Evolutionary conservation across 2,888 invertebrate species (phyloP), one percentile per base, ranked within the genome.

Genomic region (Tenthredo distinguenda): DNA sequence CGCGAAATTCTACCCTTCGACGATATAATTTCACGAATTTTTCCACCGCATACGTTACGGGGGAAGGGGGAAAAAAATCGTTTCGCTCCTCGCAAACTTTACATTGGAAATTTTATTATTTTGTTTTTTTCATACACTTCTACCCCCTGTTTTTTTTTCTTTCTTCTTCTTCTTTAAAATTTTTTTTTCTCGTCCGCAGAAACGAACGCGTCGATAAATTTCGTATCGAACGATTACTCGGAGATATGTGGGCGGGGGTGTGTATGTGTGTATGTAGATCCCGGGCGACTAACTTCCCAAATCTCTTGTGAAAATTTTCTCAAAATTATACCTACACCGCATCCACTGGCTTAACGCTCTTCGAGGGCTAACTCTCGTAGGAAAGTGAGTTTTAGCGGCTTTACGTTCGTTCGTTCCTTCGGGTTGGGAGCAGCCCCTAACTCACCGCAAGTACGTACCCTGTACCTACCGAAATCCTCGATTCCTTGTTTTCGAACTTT

Each of bases 401-500:
- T 68, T 68, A 34, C 34, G 34, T 68, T 31, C 7, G 34, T 10
- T 31, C 7, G 34, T 10, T 12, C 26, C 18, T 34, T 15, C 18
- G 21, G 3, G 7, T 21, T 4, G 7, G 3, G 15, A 15, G 12
- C 34, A 18, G 34, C 68, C 68, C 68, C 68, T 68, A 68, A 68
- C 26, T 68, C 68, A 31, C 26, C 15, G 47, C 47, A 15, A 47
- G 55, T n/a, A 12, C 26, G 26, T 47, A 55, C 55, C 55, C 12
- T 47, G 12, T 26, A 62, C 18, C 31, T 34, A 68, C 68, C 18
- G 6, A 74, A 74, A 74, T 74, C 72, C 72, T 74, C 40, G 15
- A 74, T 74, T 40, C 43, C 72, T n/a, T 74, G 72, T 37, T 74
- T 74, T 43, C 72, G 18, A 74, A 74, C 40, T 74, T 74, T 74